Base-by-base conservation (phyloP, 2,113 vertebrate species). In the Amphiprion ocellaris region DNA sequence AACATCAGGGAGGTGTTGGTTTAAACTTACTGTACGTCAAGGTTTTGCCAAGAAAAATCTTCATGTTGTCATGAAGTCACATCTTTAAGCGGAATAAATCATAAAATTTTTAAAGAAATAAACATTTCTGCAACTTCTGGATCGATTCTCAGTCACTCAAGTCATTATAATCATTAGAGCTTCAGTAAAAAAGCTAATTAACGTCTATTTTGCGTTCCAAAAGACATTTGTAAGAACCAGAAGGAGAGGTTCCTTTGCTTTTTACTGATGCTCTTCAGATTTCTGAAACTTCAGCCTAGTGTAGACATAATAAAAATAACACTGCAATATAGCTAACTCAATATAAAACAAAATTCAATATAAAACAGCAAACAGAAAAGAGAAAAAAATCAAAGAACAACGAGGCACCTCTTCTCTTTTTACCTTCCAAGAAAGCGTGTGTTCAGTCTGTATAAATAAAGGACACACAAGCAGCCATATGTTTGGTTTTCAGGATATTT, bases 401-500 rank as follows among this genome's bases (percentile, higher is more conserved):
- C 21, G 26, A 6, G 21, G 24, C 5, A 0, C 24, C 1, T 58
- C 1, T 10, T 71, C 15, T 33, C 17, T 65, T 70, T 49, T 28
- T 33, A 16, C 50, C 30, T 30, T 30, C 30, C 2, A 4, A 30
- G 30, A 30, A 30, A 30, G 4, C 30, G 41, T 15, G 41, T 14
- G 12, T 14, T 47, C 8, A 60, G 19, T 14, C 41, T 12, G 41
- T 12, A 44, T n/a, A 21, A 44, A 76, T 50, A 0, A 49, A 21
- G 1, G 9, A 74, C 9, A 53, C 14, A 30, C 52, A n/a, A 58
- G 17, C 47, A 56, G 65, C 10, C 39, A 33, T 69, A 52, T 30
- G 70, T 81, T 74, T 26, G 6, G 10, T 59, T 83, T 69, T 62
- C 4, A 39, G n/a, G 3, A 33, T 54, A 65, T 78, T 74, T 28